Percentiles rank a stretch among this genome's conserved stretches.
Conservation (phyloP, 1,140 invertebrate genomes). For the Paraescarpia echinospica region DNA sequence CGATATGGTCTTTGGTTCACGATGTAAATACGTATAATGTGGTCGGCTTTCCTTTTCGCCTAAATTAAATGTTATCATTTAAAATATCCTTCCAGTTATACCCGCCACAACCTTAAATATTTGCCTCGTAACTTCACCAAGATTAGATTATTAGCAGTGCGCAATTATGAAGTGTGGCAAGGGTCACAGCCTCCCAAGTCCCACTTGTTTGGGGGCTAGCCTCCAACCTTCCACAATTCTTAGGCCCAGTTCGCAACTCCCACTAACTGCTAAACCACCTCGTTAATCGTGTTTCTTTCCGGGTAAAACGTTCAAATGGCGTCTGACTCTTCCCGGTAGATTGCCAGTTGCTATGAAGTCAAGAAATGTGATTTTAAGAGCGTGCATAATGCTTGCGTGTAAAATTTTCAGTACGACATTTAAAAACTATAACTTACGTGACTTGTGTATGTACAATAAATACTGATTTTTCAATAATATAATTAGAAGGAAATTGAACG, state of each 20-base stretch:
- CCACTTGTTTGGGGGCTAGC: neutral
- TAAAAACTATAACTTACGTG: neutral
- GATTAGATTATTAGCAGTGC: neutral
- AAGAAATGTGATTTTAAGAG: neutral
- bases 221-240: neutral
- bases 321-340: neutral
- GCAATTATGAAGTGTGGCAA: neutral
- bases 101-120: neutral
- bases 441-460: neutral
- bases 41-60: neutral
- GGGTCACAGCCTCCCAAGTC: neutral
- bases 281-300: no score
- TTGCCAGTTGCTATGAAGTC: neutral
- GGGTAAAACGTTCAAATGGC: neutral
- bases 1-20: neutral
- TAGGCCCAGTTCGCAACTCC: neutral
- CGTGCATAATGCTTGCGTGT: neutral
- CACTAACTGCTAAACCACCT: neutral
- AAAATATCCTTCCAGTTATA: neutral
- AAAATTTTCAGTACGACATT: neutral
- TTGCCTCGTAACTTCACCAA: neutral
- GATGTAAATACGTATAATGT: neutral
- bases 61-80: neutral
- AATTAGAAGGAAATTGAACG: neutral
- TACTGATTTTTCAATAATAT: neutral